Evolutionary conservation across 2,888 invertebrate genomes (phyloP).

Genomic region (Pilophorus perplexus): DNA sequence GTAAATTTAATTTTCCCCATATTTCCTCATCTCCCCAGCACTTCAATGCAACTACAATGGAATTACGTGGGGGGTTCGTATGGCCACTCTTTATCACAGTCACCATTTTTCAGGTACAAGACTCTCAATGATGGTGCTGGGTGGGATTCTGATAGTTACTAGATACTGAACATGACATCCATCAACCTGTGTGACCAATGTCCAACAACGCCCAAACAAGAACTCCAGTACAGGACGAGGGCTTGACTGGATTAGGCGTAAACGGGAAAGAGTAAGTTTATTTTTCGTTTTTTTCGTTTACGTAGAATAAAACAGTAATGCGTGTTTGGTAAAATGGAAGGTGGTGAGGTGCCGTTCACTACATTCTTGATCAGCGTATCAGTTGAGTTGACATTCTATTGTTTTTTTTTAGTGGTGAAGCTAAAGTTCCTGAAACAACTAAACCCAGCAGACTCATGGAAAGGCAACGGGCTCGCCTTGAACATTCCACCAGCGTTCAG

Average conservation of each 20-base stretch:
- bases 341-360: no score
- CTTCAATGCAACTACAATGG: no score
- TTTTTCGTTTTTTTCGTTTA: no score
- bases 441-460: conserved; percentile 32
- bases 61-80: no score
- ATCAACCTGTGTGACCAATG: not conserved
- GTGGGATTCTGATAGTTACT: no score
- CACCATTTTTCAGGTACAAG: no score
- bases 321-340: not conserved
- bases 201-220: conserved; percentile 12
- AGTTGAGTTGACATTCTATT: no score
- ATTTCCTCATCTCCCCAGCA: no score
- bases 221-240: conserved; percentile 22
- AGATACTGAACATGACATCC: conserved; percentile 17
- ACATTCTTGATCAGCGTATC: no score
- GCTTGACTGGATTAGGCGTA: conserved; percentile 15
- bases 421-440: not conserved
- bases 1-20: no score
- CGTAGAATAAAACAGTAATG: not conserved
- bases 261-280: conserved; percentile 29
- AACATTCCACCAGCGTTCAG: conserved; percentile 33
- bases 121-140: no score
- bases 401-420: not conserved
- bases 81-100: no score
- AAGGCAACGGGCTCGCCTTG: conserved; percentile 15